Evolutionary conservation across 2,113 vertebrate species (phyloP).

Genomic region (Lophotis ruficrista): DNA sequence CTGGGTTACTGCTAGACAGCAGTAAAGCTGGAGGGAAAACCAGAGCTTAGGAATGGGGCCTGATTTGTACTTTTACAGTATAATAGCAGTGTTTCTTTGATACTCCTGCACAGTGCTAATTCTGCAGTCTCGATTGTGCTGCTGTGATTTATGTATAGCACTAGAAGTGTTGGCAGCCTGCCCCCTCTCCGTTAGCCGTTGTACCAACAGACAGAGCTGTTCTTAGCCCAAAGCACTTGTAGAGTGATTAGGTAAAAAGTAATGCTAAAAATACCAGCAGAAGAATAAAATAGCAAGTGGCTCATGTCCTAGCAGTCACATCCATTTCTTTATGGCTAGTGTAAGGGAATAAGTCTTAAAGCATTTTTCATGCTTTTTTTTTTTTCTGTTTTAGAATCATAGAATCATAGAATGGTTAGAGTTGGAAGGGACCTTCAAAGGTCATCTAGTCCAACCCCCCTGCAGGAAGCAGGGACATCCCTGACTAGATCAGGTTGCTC

Average conservation of each 20-base stretch:
- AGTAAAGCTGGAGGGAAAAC: not conserved
- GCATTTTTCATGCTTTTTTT: not conserved
- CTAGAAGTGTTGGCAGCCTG: not conserved
- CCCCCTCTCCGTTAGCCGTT: not conserved
- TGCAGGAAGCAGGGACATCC: too few relatives aligned
- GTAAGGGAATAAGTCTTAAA: not conserved
- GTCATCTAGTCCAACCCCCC: too few relatives aligned
- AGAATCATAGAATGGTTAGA: too few relatives aligned
- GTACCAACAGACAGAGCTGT: not conserved
- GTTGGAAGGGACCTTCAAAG: too few relatives aligned
- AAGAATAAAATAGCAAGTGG: not conserved
- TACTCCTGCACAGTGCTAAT: not conserved
- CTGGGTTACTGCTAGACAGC: not conserved
- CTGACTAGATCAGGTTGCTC: too few relatives aligned
- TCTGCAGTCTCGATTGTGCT: not conserved
- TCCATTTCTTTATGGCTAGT: not conserved
- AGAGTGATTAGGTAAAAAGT: not conserved
- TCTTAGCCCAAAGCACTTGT: not conserved
- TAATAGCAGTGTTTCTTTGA: not conserved
- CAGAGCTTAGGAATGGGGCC: not conserved
- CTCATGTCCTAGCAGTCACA: not conserved
- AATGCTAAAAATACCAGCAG: not conserved
- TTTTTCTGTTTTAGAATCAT: not conserved
- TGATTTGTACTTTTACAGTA: not conserved
- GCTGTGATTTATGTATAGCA: not conserved